Conservation (phyloP, 2,113 vertebrate species). For the Brienomyrus brachyistius region DNA sequence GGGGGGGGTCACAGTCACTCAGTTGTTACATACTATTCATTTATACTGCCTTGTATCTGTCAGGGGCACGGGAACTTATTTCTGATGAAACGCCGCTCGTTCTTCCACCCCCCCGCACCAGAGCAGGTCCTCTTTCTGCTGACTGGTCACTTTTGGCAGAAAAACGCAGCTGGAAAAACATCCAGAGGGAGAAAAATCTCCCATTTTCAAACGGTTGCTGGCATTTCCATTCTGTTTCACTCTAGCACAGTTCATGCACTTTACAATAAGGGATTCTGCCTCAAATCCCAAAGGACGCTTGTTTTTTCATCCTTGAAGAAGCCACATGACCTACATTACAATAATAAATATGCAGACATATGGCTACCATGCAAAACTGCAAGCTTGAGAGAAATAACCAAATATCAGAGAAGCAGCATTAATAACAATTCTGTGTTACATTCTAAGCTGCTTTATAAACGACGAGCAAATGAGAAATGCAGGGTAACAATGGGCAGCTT, state of each 20-base stretch:
- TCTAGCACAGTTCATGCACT: neutral
- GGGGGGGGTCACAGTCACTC: neutral
- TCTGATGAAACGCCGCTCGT: conserved; percentile 35
- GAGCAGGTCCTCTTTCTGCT: conserved; percentile 47
- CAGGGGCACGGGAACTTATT: conserved; percentile 34
- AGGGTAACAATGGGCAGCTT: neutral
- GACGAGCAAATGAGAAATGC: neutral
- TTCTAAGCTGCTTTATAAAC: neutral
- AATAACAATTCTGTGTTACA: neutral
- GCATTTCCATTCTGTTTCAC: neutral
- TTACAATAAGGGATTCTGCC: neutral
- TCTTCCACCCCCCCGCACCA: conserved; percentile 19
- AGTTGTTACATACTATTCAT: conserved; percentile 32
- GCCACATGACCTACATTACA: neutral
- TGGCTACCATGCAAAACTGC: neutral
- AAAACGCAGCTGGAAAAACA: conserved; percentile 8
- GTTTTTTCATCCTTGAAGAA: neutral
- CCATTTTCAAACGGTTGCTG: neutral
- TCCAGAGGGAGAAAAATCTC: conserved; percentile 8
- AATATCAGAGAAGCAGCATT: neutral
- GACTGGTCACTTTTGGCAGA: conserved; percentile 40
- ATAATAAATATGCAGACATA: neutral
- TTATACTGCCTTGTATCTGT: conserved; percentile 40
- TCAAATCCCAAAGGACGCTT: neutral
- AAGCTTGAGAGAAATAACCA: neutral